These are phyloP conservation scores for Pararge aegeria DNA, from an alignment of 1,140 invertebrate genomes.

Conservation along the genomic window DNA sequence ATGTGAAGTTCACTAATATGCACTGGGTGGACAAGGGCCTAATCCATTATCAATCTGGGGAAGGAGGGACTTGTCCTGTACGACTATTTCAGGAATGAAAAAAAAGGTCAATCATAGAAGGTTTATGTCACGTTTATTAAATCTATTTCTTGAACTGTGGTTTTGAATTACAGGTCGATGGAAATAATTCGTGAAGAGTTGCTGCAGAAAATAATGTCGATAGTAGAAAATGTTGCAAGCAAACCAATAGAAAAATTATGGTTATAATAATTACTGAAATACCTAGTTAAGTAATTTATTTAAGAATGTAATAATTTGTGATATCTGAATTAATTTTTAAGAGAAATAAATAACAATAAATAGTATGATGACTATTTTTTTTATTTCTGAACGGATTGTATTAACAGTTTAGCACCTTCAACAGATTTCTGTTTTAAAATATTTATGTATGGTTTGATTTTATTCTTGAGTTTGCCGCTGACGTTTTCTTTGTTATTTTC, in stretches of 20 bases:
- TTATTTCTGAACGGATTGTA: constrained; percentile 62
- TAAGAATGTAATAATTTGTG: constrained; percentile 27
- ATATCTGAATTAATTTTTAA: constrained; percentile 12
- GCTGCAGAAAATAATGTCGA: constrained; percentile 55
- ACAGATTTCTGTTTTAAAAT: constrained; percentile 61
- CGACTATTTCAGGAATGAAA: no score
- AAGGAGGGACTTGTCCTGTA: no score
- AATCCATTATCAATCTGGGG: no score
- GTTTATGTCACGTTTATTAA: no score
- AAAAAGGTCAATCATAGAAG: no score
- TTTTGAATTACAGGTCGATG: constrained; percentile 59
- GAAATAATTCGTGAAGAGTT: constrained; percentile 61
- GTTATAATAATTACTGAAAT: constrained; percentile 20
- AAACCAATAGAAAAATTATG: constrained; percentile 67
- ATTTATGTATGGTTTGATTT: constrained; percentile 47
- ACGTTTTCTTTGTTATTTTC: constrained; percentile 62
- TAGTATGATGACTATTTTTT: constrained; percentile 27
- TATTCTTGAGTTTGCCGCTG: constrained; percentile 48
- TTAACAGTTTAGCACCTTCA: constrained; percentile 68
- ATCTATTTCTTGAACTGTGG: no score
- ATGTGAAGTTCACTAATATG: no score
- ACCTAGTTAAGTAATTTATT: no score
- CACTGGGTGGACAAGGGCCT: no score
- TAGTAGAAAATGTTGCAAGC: constrained; percentile 58
- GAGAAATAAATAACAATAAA: constrained; percentile 23